Conservation (phyloP, 2,888 invertebrate genomes). For the Oegoconia quadripuncta region DNA sequence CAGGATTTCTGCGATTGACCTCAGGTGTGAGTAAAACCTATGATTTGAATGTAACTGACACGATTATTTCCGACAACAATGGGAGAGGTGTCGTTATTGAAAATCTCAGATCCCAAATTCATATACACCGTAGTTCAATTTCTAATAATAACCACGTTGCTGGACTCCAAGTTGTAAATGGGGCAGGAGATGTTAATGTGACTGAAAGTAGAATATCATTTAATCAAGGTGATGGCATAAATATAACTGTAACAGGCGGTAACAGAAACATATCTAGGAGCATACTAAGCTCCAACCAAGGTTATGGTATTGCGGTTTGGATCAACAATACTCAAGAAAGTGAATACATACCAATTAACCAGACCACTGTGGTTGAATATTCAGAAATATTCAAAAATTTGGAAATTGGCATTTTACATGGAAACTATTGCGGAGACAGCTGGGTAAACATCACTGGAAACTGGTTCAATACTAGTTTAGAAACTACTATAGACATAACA, state of each 20-base stretch:
- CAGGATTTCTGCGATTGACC: constrained; percentile 88
- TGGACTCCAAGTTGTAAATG: constrained; percentile 93
- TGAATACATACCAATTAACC: constrained; percentile 89
- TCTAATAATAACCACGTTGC: constrained; percentile 94
- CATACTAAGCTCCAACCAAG: constrained; percentile 90
- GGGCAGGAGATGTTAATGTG: constrained; percentile 96
- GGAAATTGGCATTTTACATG: constrained; percentile 93
- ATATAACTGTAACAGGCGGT: constrained; percentile 97
- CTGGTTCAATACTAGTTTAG: constrained; percentile 87
- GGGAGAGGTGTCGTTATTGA: constrained; percentile 97
- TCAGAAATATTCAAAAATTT: constrained; percentile 92
- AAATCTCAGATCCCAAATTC: constrained; percentile 93
- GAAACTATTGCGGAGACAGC: constrained; percentile 93
- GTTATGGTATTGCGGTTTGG: constrained; percentile 94
- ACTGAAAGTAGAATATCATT: constrained; percentile 93
- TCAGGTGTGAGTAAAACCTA: constrained; percentile 88
- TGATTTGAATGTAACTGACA: constrained; percentile 92
- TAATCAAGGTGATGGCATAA: constrained; percentile 96
- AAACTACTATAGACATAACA: constrained; percentile 88
- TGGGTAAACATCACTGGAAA: constrained; percentile 96
- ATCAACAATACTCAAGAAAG: constrained; percentile 89
- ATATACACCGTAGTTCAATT: constrained; percentile 89
- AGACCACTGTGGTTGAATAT: constrained; percentile 92
- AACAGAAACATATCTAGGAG: constrained; percentile 94
- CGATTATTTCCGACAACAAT: constrained; percentile 91